phyloP scores from a whole-genome alignment of 1,140 invertebrate species.

The Neotoxoptera formosana region DNA sequence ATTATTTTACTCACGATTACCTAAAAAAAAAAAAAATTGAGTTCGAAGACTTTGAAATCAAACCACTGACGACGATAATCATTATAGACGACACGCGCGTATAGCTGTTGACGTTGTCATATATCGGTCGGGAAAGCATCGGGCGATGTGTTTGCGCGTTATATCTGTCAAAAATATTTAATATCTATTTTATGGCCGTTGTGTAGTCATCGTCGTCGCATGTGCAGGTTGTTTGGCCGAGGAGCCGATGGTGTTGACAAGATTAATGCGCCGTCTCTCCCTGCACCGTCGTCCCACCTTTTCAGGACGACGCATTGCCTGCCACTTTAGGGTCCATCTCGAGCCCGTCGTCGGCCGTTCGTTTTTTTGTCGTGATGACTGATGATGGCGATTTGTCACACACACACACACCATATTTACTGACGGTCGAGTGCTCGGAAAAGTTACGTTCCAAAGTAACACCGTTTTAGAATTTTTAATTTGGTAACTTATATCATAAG shows the following conservation, averaged over 20 bases:
- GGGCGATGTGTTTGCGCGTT: too few species aligned
- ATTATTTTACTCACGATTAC: background rate
- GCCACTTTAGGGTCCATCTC: background rate
- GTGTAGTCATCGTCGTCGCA: background rate
- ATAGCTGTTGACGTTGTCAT: background rate
- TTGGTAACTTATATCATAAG: background rate
- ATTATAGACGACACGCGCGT: background rate
- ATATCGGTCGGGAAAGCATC: background rate
- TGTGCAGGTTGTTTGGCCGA: background rate
- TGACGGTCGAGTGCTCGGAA: background rate
- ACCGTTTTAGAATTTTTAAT: background rate
- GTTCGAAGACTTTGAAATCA: background rate
- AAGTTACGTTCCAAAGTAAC: background rate
- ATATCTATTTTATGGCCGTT: conserved; percentile 37
- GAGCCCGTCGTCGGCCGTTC: background rate
- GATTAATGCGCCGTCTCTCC: conserved; percentile 30
- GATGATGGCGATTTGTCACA: background rate
- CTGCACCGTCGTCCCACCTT: background rate
- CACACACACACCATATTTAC: background rate
- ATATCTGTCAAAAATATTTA: conserved; percentile 23
- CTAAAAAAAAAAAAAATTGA: background rate
- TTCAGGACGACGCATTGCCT: background rate
- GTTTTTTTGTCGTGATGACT: conserved; percentile 8
- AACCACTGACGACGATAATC: background rate
- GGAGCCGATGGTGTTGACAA: background rate